A percentile compares a stretch with the other conserved stretches of the same genome.
phyloP scores from a whole-genome alignment of 1,140 invertebrate genomes.

The Zophobas atratus region DNA sequence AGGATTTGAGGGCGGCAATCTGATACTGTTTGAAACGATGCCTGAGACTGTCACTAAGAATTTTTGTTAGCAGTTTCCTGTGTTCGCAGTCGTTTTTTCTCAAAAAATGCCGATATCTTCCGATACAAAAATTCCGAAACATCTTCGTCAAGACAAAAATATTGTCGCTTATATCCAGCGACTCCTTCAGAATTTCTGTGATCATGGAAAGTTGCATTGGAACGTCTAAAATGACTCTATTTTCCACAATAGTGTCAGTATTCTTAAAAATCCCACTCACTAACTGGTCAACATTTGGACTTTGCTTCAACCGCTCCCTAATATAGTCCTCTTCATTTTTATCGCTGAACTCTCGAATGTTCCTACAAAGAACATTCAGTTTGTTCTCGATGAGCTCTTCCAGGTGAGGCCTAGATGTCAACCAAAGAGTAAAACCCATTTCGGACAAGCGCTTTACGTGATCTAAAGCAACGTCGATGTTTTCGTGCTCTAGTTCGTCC shows the following conservation, averaged over 20 bases:
- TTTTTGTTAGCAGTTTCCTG: not conserved
- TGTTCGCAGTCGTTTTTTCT: not conserved
- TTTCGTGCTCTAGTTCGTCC: not conserved
- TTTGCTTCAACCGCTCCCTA: not conserved
- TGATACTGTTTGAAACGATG: not conserved
- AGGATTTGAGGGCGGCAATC: not conserved
- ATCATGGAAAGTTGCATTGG: not conserved
- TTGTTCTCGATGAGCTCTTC: not conserved
- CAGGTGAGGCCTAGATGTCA: not conserved
- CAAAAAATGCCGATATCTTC: not conserved
- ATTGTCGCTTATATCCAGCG: not conserved
- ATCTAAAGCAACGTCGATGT: not conserved
- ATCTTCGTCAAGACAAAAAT: not conserved
- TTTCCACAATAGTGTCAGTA: not conserved
- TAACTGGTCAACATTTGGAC: not conserved
- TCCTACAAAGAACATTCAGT: not conserved
- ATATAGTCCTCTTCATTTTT: not conserved
- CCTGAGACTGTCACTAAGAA: not conserved
- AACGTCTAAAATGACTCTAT: not conserved
- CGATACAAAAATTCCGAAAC: not conserved
- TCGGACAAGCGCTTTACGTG: not conserved
- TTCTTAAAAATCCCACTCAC: not conserved
- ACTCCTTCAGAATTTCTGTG: not conserved
- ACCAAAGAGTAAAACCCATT: not conserved
- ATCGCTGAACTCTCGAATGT: not conserved